Base-by-base conservation (phyloP, 2,888 invertebrate genomes). In the Melanophora roralis region DNA sequence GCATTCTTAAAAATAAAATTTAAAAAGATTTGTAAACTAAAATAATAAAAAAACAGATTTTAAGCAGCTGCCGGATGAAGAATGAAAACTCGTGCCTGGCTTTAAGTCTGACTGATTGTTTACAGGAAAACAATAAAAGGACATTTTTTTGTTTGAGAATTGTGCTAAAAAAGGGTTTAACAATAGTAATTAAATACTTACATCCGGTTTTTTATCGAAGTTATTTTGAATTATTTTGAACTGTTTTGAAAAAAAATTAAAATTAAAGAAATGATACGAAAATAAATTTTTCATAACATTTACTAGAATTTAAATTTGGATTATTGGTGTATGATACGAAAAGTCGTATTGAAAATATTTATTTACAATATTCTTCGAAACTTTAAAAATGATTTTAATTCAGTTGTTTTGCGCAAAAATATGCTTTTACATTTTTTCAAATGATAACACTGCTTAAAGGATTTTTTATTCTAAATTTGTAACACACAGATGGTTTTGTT, bases 131-230 rank as follows among this genome's bases (percentile, higher is more conserved):
- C 7, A 32, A 12, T 45, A 47, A 74, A 65, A 74, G 59, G 57
- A 69, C 55, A 69, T 14, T 71, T 57, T 34, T 67, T 62, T 49
- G 0, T 21, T 53, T 27, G 11, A 0, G 38, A 60, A 71, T 21
- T 59, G 79, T 80, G 79, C 53, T 55, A 80, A 80, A 79, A 80
- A 80, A 71, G 75, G 79, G 79, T 68, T 75, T 72, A 62, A 55
- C 67, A 78, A 73, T 64, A 69, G 49, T 45, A 64, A 69, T 69
- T 75, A 69, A 76, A 68, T 55, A 69, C 60, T 27, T 7, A 53
- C 68, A 45, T 75, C 75, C 75, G 75, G 32, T 59, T 19, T 34
- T 32, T 36, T 16, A 3, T 27, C 6, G 6, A 27, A 3, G 27
- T 34, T 27, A 11, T 34, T 57, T 57, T 57, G 8, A 27, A 27